These are phyloP conservation scores for Drosophila mauritiana DNA, from an alignment of 1,140 invertebrate species.

Conservation along the genomic window DNA sequence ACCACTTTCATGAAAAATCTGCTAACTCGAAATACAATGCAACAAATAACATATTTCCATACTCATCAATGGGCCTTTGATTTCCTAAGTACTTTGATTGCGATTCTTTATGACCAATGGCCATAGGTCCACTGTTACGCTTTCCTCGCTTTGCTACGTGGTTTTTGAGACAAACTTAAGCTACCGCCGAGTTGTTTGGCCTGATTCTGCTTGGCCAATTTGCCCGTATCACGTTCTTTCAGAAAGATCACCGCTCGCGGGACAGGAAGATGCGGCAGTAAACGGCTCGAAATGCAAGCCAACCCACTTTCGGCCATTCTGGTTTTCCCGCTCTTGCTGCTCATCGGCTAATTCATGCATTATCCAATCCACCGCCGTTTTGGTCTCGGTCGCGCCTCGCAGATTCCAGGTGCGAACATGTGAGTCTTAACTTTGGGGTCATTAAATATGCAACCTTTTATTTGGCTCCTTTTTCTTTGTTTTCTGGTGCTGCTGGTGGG, in stretches of 20 bases:
- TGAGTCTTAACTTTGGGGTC: conserved; percentile 51
- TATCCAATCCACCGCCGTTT: conserved; percentile 25
- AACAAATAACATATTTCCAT: conserved; percentile 62
- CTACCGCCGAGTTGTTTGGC: conserved; percentile 75
- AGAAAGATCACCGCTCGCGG: conserved; percentile 46
- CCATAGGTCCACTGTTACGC: conserved; percentile 41
- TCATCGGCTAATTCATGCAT: conserved; percentile 50
- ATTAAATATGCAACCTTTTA: conserved; percentile 56
- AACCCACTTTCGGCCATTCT: conserved; percentile 59
- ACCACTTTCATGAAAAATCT: conserved; percentile 35
- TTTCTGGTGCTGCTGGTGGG: background rate
- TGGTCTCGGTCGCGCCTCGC: conserved; percentile 11
- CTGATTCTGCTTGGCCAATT: conserved; percentile 74
- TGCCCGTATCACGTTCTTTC: conserved; percentile 64
- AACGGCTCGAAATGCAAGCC: conserved; percentile 41
- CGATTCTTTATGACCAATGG: background rate
- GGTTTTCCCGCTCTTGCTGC: conserved; percentile 10
- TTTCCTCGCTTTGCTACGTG: conserved; percentile 57
- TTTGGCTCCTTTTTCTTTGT: conserved; percentile 14
- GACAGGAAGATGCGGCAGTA: conserved; percentile 68
- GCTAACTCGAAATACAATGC: conserved; percentile 66
- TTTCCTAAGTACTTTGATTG: background rate
- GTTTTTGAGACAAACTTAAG: conserved; percentile 52
- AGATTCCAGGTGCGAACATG: conserved; percentile 56
- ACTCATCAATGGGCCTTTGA: conserved; percentile 13